A percentile compares a stretch with the other conserved stretches of the same genome.
Evolutionary conservation across 2,888 invertebrate species (phyloP).

Genomic region (Glomeris marginata): DNA sequence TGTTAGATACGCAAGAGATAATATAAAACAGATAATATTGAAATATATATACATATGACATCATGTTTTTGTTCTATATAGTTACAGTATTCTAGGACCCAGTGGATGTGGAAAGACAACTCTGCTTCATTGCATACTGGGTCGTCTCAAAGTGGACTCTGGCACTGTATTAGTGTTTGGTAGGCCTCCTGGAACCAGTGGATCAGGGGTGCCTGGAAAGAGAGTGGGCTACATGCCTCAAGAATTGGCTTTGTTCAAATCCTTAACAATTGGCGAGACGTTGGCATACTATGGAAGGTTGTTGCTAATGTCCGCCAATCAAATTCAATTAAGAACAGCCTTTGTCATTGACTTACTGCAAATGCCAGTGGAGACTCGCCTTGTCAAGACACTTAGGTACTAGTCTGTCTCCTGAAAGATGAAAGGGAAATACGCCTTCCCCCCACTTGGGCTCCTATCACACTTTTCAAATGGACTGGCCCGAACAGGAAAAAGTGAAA

Average conservation of each 20-base stretch:
- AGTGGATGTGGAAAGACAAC: conserved; percentile 43
- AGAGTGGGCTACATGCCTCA: conserved; percentile 94
- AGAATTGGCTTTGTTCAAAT: conserved; percentile 19
- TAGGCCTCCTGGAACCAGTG: conserved; percentile 71
- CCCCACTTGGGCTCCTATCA: too few species aligned
- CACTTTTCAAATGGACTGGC: too few species aligned
- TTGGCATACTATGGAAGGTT: conserved; percentile 95
- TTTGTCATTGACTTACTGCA: conserved; percentile 81
- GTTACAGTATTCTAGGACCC: too few species aligned
- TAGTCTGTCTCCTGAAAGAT: too few species aligned
- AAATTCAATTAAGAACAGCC: conserved; percentile 63
- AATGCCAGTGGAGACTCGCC: conserved; percentile 40
- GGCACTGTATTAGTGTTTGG: conserved; percentile 84
- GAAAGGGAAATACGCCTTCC: too few species aligned
- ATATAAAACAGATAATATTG: too few species aligned
- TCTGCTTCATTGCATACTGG: conserved; percentile 78
- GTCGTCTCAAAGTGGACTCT: conserved; percentile 63
- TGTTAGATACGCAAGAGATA: too few species aligned
- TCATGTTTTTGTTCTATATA: too few species aligned
- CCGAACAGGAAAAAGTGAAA: too few species aligned
- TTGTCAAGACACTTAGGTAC: too few species aligned
- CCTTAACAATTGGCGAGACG: conserved; percentile 79
- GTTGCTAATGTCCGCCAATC: conserved; percentile 71
- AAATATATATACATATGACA: too few species aligned
- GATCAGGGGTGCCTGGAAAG: conserved; percentile 83